phyloP scores from a whole-genome alignment of 2,113 vertebrate genomes.

The Ameiurus melas region DNA sequence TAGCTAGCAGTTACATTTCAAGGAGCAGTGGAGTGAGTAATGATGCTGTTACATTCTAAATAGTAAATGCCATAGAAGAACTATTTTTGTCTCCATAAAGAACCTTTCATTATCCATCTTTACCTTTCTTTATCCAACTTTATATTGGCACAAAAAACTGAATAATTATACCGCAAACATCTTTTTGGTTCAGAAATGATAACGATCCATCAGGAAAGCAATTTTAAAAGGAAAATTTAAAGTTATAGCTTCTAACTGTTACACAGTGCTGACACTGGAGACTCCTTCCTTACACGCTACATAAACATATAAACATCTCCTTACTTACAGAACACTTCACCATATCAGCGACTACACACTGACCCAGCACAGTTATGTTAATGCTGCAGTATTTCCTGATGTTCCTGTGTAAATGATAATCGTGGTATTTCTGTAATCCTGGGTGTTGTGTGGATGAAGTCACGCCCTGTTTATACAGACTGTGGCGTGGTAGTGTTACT shows the following conservation, averaged over 20 bases:
- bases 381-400: not conserved
- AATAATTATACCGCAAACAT: not conserved
- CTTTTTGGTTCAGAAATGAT: not conserved
- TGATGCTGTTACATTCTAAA: not conserved
- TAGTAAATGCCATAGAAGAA: not conserved
- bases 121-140: not conserved
- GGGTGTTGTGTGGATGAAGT: not conserved
- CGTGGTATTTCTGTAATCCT: not conserved
- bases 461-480: slow-evolving; percentile 6
- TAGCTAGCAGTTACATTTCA: not conserved
- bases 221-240: not conserved
- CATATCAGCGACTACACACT: not conserved
- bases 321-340: not conserved
- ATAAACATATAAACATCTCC: not conserved
- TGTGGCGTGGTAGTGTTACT: not conserved
- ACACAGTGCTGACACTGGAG: not conserved
- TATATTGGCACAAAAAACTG: not conserved
- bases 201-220: not conserved
- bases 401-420: not conserved
- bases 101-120: not conserved
- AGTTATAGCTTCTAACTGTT: not conserved
- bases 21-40: not conserved
- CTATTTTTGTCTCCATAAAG: not conserved
- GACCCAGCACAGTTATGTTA: no score
- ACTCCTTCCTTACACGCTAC: not conserved